Evolutionary conservation across 2,113 vertebrate genomes (phyloP), one percentile per base, ranked within the genome.

Genomic region (Spheniscus mendiculus): DNA sequence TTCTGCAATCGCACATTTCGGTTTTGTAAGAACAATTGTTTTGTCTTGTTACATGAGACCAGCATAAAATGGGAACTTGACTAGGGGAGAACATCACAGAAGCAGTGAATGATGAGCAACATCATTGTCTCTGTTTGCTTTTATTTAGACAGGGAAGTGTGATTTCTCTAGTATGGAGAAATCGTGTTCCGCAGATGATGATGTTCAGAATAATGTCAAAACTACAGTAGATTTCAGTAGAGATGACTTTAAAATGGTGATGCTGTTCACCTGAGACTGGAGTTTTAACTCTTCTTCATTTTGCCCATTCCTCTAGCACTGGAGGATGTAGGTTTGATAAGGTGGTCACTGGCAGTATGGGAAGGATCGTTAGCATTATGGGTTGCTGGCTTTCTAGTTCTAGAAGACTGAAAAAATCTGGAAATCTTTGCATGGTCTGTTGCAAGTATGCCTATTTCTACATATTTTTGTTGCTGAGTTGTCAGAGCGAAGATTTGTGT

Each of bases 331-430:
- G 23, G 12, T 49, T 70, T 66, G 38, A 6, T 50, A 30, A 61
- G 69, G 50, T 66, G 25, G 11, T 66, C 20, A 11, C 40, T 50
- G 58, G 27, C 1, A 1, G 6, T 55, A 17, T 59, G 30, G 50
- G 14, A 55, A 45, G 32, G 44, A 38, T 84, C 0, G 0, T 56
- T 50, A 44, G 27, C 3, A 0, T 59, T 77, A 29, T 1, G 8
- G 32, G 14, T 52, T 86, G 30, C 36, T 83, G 42, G 38, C 19
- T 77, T 82, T 67, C 40, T 32, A 20, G 9, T 55, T 71, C 49
- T 4, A n/a, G 50, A 80, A 77, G 29, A 36, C 40, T 58, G 42
- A 82, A 72, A 72, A 78, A 62, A 49, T 69, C 11, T 56, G 42
- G 27, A 58, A 45, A 30, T 73, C 22, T 82, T 79, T 73, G 53